These are phyloP conservation scores for Lepeophtheirus salmonis DNA, from an alignment of 1,140 invertebrate genomes.

Conservation along the genomic window DNA sequence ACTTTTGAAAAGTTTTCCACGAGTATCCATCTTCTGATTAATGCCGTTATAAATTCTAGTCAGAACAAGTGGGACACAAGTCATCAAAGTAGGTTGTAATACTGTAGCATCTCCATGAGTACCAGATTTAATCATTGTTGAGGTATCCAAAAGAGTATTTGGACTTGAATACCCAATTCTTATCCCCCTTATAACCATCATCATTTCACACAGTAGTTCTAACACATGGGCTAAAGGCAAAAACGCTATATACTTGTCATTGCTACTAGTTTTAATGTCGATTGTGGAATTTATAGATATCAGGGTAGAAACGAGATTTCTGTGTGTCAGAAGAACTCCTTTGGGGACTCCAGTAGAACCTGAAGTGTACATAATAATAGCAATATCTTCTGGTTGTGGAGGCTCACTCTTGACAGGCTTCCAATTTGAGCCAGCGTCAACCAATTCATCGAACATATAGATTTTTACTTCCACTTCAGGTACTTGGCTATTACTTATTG, in stretches of 20 bases:
- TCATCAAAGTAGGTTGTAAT: constrained; percentile 25
- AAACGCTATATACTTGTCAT: constrained; percentile 24
- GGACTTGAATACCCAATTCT: constrained; percentile 20
- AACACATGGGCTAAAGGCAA: constrained; percentile 26
- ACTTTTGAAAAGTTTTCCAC: constrained; percentile 47
- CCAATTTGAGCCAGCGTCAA: background rate
- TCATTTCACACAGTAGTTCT: constrained; percentile 22
- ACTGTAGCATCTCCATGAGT: constrained; percentile 24
- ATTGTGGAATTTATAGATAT: background rate
- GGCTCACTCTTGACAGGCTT: background rate
- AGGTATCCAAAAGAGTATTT: constrained; percentile 10
- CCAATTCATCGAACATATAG: background rate
- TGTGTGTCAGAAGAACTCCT: constrained; percentile 25
- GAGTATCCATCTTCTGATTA: constrained; percentile 65
- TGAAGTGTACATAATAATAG: constrained; percentile 34
- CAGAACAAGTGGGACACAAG: constrained; percentile 53
- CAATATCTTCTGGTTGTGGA: constrained; percentile 19
- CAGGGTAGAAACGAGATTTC: constrained; percentile 22
- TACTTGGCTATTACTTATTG: too few species aligned
- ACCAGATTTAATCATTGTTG: constrained; percentile 22
- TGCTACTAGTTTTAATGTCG: constrained; percentile 16
- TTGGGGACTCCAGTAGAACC: constrained; percentile 50
- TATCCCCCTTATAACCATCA: constrained; percentile 23
- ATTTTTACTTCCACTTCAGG: background rate
- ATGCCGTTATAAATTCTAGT: constrained; percentile 89